Base-by-base conservation (phyloP, 2,797 vertebrate species). In the Tinamus major region DNA sequence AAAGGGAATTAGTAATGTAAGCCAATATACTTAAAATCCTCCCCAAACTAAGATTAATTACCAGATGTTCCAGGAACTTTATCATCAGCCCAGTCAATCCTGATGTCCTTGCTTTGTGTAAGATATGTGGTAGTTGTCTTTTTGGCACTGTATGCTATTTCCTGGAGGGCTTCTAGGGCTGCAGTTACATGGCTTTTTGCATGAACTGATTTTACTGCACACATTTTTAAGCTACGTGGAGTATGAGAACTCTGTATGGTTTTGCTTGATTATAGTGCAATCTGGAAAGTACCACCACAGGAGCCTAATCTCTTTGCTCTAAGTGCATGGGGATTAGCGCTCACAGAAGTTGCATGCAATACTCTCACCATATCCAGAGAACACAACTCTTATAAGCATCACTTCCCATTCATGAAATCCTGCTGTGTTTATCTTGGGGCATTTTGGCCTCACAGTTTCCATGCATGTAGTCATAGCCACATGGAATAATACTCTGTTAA, bases 21-120 rank as follows among this genome's bases (percentile, higher is more conserved):
- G 46, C 24, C n/a, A 92, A 88, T 2, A 58, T 87, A 87, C 64
- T 17, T 51, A 59, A 96, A 33, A 59, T 74, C 59, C 72, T 93
- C 33, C 48, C 35, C 76, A 92, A 92, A 88, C 56, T 21, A 59
- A 90, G 77, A 91, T 79, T 93, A 97, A 92, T 92, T 87, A 78
- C 70, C 24, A 86, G 63, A 92, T 93, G 44, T 85, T 94, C 90
- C 71, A 94, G 72, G 90, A 97, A 75, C 58, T 84, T 87, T 62
- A 81, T 91, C 78, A 83, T 91, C 51, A n/a, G 11, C 58, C 31
- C 53, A 33, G 48, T 75, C 61, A 67, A 53, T 70, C 21, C 29
- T 41, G 62, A 26, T 65, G 83, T 53, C 83, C 70, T 93, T 92
- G 76, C 21, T 83, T 86, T 88, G 37, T 88, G 33, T 62, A 44